Conservation (phyloP, 2,888 invertebrate genomes). For the Xylota segnis region DNA sequence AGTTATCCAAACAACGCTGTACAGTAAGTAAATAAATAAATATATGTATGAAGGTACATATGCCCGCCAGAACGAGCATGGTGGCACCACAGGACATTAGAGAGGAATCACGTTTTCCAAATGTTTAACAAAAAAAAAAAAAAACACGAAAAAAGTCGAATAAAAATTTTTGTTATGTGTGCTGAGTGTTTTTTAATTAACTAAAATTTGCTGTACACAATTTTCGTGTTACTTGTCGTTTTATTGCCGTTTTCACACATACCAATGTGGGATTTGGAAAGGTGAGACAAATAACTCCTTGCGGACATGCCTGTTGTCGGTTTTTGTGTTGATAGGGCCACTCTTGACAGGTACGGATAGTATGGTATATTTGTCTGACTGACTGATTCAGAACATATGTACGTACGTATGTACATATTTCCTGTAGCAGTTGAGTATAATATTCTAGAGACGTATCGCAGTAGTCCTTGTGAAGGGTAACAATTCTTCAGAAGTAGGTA, state of each 20-base stretch:
- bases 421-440: not conserved
- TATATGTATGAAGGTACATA: not conserved
- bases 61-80: not conserved
- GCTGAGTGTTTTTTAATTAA: slow-evolving; percentile 66
- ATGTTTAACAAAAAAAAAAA: slow-evolving; percentile 20
- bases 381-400: not conserved
- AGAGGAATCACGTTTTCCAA: slow-evolving; percentile 53
- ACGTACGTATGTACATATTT: not conserved
- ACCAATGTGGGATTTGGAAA: not conserved
- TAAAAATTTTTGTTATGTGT: slow-evolving; percentile 13
- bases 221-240: not conserved
- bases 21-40: slow-evolving; percentile 27
- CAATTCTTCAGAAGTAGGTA: no score
- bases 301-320: not conserved
- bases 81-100: slow-evolving; percentile 25
- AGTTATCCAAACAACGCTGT: slow-evolving; percentile 38
- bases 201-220: slow-evolving; percentile 14
- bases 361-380: not conserved
- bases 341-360: not conserved
- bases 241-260: not conserved
- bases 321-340: not conserved
- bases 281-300: not conserved
- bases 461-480: no score
- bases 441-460: no score
- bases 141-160: not conserved